Evolutionary conservation across 2,888 invertebrate genomes (phyloP).

Genomic region (Rhagonycha lutea): DNA sequence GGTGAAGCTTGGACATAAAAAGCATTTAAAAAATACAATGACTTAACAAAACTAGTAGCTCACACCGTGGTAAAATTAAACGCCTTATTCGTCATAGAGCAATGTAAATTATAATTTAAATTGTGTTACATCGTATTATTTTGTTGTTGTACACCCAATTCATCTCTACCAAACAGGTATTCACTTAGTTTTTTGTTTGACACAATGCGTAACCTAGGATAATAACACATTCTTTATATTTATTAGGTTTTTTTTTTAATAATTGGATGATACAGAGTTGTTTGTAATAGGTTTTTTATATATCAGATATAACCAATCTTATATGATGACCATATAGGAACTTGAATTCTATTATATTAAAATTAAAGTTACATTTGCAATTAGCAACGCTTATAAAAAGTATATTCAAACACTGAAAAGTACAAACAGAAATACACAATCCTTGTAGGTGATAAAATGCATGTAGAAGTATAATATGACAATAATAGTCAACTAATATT

Average conservation of each 20-base stretch:
- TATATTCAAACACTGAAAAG: not conserved
- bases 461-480: not conserved
- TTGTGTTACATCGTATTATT: conserved; percentile 12
- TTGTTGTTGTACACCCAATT: conserved; percentile 9
- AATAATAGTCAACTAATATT: too few species aligned
- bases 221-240: conserved; percentile 6
- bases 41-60: conserved; percentile 10
- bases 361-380: not conserved
- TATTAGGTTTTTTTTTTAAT: not conserved
- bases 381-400: not conserved
- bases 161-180: conserved; percentile 8
- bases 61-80: conserved; percentile 16
- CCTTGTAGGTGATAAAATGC: not conserved
- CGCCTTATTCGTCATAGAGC: conserved; percentile 18
- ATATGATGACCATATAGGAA: not conserved
- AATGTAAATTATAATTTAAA: conserved; percentile 9
- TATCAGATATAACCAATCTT: not conserved
- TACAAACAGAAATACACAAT: not conserved
- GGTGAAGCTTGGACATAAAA: not conserved
- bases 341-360: not conserved
- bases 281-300: too few species aligned
- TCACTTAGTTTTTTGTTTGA: conserved; percentile 5
- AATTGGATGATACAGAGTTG: too few species aligned
- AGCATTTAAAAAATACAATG: conserved; percentile 7
- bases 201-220: not conserved